These are phyloP conservation scores for Aphidius ervi DNA, from an alignment of 1,140 invertebrate species.

Conservation along the genomic window DNA sequence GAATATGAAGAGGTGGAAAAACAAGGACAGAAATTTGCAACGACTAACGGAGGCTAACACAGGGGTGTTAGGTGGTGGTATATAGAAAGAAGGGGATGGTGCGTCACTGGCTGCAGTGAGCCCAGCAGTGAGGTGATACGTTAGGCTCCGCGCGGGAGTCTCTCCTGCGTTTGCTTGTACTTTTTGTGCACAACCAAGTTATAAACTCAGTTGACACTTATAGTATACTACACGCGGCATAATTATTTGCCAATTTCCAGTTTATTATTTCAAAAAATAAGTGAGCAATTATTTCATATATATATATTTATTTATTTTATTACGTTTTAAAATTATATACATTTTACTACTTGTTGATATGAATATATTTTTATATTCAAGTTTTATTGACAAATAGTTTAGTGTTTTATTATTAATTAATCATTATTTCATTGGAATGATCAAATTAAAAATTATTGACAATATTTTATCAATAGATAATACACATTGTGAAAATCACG, in stretches of 20 bases:
- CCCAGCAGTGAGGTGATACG: constrained; percentile 50
- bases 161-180: constrained; percentile 40
- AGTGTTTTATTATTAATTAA: too few relatives aligned
- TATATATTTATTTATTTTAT: not conserved
- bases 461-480: too few relatives aligned
- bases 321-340: too few relatives aligned
- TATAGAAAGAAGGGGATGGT: constrained; percentile 40
- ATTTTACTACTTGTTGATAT: too few relatives aligned
- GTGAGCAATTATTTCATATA: not conserved
- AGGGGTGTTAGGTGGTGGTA: constrained; percentile 15
- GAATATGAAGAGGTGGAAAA: constrained; percentile 19
- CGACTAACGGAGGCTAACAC: constrained; percentile 9
- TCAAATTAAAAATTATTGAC: too few relatives aligned
- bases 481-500: too few relatives aligned
- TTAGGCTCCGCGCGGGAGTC: constrained; percentile 49
- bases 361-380: too few relatives aligned
- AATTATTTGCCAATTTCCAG: constrained; percentile 21
- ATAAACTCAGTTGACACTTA: constrained; percentile 18
- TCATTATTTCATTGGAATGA: too few relatives aligned
- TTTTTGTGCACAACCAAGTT: not conserved
- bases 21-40: constrained; percentile 20
- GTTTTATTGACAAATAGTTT: too few relatives aligned
- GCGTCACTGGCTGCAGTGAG: constrained; percentile 51
- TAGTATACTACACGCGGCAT: constrained; percentile 26
- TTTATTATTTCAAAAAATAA: not conserved